Conservation (phyloP, 2,113 vertebrate species). For the Apaloderma vittatum region DNA sequence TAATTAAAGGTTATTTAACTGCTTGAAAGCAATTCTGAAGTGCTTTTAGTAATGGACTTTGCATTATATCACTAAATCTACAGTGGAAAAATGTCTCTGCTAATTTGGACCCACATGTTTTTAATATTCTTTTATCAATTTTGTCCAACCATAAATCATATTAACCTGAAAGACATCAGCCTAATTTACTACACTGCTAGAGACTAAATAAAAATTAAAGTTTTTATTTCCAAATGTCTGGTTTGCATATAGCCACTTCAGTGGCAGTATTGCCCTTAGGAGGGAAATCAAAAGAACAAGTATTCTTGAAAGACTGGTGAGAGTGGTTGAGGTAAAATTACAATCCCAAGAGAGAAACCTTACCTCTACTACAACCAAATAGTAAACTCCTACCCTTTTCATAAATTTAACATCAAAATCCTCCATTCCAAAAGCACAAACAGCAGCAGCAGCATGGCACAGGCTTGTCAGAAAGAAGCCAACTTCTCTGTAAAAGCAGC, state of each 20-base stretch:
- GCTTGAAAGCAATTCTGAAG: background rate
- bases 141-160: background rate
- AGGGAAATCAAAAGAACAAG: background rate
- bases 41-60: background rate
- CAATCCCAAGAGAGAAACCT: background rate
- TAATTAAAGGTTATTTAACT: background rate
- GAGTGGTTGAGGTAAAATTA: background rate
- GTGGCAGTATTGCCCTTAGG: background rate
- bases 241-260: background rate
- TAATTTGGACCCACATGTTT: background rate
- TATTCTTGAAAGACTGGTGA: background rate
- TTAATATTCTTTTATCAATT: background rate
- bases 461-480: background rate
- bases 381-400: background rate
- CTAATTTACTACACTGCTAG: background rate
- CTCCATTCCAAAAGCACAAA: background rate
- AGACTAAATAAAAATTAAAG: background rate
- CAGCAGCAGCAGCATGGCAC: background rate
- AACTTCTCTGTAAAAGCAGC: background rate
- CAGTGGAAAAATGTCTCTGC: background rate
- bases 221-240: conserved; percentile 2
- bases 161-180: background rate
- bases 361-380: background rate
- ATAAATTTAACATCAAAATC: background rate
- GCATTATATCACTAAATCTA: background rate